phyloP scores from a whole-genome alignment of 2,797 vertebrate species.

The Molossus molossus region DNA sequence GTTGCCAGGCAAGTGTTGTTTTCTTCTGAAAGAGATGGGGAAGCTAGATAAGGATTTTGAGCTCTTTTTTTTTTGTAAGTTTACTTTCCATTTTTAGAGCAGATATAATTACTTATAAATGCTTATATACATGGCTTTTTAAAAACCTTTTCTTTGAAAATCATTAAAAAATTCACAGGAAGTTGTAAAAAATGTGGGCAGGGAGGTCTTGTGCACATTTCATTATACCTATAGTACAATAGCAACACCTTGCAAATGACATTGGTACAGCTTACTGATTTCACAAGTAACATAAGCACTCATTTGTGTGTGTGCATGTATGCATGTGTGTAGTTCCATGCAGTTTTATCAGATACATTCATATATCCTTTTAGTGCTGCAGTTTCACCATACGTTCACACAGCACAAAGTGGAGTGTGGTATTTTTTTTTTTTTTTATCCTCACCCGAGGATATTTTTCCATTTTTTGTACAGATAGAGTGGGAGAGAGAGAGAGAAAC shows the following conservation, averaged over 20 bases:
- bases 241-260: background rate
- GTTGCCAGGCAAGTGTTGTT: conserved; percentile 93
- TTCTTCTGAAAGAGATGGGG: background rate
- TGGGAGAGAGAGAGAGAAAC: too few relatives aligned
- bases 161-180: conserved; percentile 9
- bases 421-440: background rate
- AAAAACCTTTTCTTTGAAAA: background rate
- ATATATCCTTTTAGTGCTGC: background rate
- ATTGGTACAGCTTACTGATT: background rate
- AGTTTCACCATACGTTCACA: background rate
- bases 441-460: too few relatives aligned
- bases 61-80: background rate
- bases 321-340: background rate
- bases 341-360: background rate
- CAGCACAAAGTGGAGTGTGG: background rate
- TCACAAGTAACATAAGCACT: background rate
- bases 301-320: background rate
- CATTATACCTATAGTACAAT: background rate
- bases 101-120: background rate
- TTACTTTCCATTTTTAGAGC: conserved; percentile 55
- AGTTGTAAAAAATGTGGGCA: background rate
- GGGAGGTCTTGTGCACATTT: background rate
- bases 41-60: background rate
- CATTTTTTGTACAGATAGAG: too few relatives aligned
- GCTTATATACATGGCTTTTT: background rate